Conservation (phyloP, 2,888 invertebrate genomes). For the Acronicta alni region DNA sequence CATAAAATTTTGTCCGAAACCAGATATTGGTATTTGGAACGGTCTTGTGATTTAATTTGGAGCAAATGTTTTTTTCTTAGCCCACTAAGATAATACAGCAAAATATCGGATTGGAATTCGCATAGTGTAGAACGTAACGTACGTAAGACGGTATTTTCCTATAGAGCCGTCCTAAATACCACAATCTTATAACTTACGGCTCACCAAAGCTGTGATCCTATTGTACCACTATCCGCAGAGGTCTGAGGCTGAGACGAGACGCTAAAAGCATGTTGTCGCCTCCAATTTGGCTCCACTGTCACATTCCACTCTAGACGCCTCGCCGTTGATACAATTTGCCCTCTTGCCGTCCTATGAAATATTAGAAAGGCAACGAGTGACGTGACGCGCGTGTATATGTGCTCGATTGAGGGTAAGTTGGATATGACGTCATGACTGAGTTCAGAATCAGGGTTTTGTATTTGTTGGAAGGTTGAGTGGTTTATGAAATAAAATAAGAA, state of each 20-base stretch:
- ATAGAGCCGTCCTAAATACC: no score
- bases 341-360: conserved; percentile 70
- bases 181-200: conserved; percentile 55
- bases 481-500: no score
- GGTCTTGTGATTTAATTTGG: no score
- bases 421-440: neutral
- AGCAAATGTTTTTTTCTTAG: no score
- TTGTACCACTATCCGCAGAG: conserved; percentile 70
- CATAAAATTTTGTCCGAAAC: no score
- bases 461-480: neutral
- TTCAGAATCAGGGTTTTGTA: conserved; percentile 2
- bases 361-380: conserved; percentile 63
- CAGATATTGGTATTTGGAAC: no score
- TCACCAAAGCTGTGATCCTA: conserved; percentile 67
- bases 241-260: conserved; percentile 65
- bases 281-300: conserved; percentile 81
- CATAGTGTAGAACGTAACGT: no score
- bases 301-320: conserved; percentile 68
- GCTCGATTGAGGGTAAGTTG: conserved; percentile 16
- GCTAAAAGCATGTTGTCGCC: conserved; percentile 87
- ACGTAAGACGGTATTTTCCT: no score
- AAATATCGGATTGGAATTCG: no score
- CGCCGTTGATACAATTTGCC: conserved; percentile 78
- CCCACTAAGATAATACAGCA: no score
- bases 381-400: conserved; percentile 60